Evolutionary conservation across 2,888 invertebrate species (phyloP).

Genomic region (Nasonovia ribisnigri): DNA sequence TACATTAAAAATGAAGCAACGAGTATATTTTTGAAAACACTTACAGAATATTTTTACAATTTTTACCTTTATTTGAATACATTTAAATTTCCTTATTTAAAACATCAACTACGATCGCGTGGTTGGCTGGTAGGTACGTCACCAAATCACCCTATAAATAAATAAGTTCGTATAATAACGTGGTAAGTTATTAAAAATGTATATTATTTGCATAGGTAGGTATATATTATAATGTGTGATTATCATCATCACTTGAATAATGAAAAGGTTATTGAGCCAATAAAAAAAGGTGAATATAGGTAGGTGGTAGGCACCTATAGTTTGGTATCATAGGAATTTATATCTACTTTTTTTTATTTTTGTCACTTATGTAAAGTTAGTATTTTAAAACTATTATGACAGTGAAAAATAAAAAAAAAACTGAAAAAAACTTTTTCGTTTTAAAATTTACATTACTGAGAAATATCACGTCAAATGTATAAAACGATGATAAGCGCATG

Average conservation of each 20-base stretch:
- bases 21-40: background rate
- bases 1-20: background rate
- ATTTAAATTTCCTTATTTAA: background rate
- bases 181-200: background rate
- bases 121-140: background rate
- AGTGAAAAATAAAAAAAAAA: background rate
- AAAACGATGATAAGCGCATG: background rate
- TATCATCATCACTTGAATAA: constrained; percentile 5
- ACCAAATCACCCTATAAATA: background rate
- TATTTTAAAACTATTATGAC: background rate
- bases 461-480: background rate
- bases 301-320: background rate
- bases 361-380: background rate
- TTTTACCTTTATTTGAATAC: background rate
- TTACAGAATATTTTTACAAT: background rate
- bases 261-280: background rate
- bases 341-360: too few relatives aligned
- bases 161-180: background rate
- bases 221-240: background rate
- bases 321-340: background rate
- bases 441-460: background rate
- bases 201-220: too few relatives aligned
- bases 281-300: background rate
- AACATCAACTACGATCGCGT: background rate
- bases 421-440: background rate